phyloP scores from a whole-genome alignment of 2,113 vertebrate genomes.

The Brachirus orientalis region DNA sequence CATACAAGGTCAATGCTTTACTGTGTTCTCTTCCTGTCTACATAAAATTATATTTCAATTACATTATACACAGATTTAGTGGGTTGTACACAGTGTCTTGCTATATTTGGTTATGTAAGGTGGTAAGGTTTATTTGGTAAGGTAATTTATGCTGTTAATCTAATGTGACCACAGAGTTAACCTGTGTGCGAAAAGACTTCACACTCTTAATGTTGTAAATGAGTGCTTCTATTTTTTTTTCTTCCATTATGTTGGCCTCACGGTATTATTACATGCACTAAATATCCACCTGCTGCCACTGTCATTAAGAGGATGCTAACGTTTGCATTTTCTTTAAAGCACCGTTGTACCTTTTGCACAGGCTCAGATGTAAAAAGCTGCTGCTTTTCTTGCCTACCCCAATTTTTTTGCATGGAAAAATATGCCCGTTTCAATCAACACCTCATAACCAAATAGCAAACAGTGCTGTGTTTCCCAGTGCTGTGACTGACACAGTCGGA shows the following conservation, averaged over 20 bases:
- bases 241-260: not conserved
- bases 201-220: too few species aligned
- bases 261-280: too few species aligned
- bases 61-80: too few species aligned
- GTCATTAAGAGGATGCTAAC: not conserved
- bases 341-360: not conserved
- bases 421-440: not conserved
- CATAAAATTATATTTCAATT: too few species aligned
- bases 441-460: not conserved
- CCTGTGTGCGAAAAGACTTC: too few species aligned
- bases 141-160: too few species aligned
- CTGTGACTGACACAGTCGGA: slow-evolving; percentile 16
- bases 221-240: not conserved
- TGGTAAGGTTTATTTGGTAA: too few species aligned
- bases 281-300: not conserved
- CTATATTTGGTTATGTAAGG: too few species aligned
- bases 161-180: too few species aligned
- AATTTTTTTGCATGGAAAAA: not conserved
- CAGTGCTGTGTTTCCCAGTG: not conserved
- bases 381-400: not conserved
- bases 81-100: too few species aligned
- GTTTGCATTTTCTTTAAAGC: not conserved
- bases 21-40: too few species aligned
- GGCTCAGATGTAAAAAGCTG: not conserved
- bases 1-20: too few species aligned